Base-by-base conservation (phyloP, 2,888 invertebrate genomes). In the Heliconius ismenius region DNA sequence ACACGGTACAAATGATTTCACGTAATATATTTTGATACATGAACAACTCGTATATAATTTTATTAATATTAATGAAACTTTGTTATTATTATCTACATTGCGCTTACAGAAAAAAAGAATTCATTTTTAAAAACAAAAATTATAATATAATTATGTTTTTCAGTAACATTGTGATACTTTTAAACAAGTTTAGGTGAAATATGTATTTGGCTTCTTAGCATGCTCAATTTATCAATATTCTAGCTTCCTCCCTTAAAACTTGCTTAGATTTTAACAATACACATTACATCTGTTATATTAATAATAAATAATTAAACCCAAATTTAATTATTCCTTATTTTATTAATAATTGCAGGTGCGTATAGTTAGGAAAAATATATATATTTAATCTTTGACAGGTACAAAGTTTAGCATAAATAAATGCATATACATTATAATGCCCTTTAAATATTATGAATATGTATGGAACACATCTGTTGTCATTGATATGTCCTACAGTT, bases 381-480 rank as follows among this genome's bases (percentile, higher is more conserved):
- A 67, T 60, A 69, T 69, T 65, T 28, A 62, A 69, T 76, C 70
- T 60, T 76, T 78, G 73, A 54, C 74, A 77, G 75, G 77, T 79
- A 77, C 77, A 75, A 73, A 64, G 63, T 69, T 69, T 60, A 67
- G 62, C 43, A 43, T 76, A 72, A 70, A 73, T 24, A 67, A 70
- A 75, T 58, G 63, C 21, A 63, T 70, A 54, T 49, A 67, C 60
- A 69, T 69, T 65, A 39, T 73, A 32, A 74, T 67, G 75, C 54
- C 73, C 32, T 60, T 54, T 70, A 32, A 54, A 72, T 67, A 70
- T 73, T 74, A 69, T 64, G 54, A 77, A 75, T 78, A 79, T 79
- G 79, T 78, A 76, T 76, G 74, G 81, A 81, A 80, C 81, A 80
- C 79, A 78, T 78, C 76, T 32, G 76, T 75, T 72, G 58, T 70